Percentiles rank a stretch among this genome's conserved stretches.
These are phyloP conservation scores for Psettodes erumei DNA, from an alignment of 2,113 vertebrate genomes.

Conservation along the genomic window DNA sequence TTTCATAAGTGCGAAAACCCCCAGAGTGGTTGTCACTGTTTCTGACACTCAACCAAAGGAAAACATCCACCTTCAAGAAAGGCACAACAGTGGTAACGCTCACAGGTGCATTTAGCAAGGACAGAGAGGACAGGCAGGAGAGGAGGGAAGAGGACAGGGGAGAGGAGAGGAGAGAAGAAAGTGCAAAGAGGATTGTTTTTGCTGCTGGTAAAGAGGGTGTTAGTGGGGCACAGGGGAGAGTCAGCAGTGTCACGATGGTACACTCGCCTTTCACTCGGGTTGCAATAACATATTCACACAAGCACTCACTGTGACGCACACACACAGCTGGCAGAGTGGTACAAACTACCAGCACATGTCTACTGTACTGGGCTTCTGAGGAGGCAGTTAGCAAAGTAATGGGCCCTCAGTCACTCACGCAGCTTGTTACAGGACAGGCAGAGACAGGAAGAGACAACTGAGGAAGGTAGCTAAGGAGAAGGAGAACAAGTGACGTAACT, in stretches of 20 bases:
- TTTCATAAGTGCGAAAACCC: slow-evolving; percentile 59
- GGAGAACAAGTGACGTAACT: slow-evolving; percentile 4
- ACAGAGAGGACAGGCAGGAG: slow-evolving; percentile 33
- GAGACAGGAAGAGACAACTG: slow-evolving; percentile 46
- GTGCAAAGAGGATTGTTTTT: slow-evolving; percentile 38
- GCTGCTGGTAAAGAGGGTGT: slow-evolving; percentile 46
- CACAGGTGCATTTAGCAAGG: slow-evolving; percentile 62
- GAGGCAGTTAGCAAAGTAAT: slow-evolving; percentile 61
- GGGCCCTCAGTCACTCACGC: slow-evolving; percentile 32
- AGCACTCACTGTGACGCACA: not conserved
- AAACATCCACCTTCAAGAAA: slow-evolving; percentile 61
- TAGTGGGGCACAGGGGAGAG: slow-evolving; percentile 48
- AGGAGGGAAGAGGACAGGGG: not conserved
- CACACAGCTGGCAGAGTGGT: slow-evolving; percentile 15
- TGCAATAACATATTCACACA: slow-evolving; percentile 27
- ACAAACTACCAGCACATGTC: slow-evolving; percentile 46
- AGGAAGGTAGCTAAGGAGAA: slow-evolving; percentile 15
- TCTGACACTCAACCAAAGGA: slow-evolving; percentile 61
- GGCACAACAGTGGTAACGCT: slow-evolving; percentile 45
- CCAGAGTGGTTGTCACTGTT: slow-evolving; percentile 63
- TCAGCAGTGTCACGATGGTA: slow-evolving; percentile 20
- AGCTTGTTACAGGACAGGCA: slow-evolving; percentile 51
- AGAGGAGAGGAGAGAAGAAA: not conserved
- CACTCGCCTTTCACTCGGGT: slow-evolving; percentile 28
- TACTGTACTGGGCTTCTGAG: slow-evolving; percentile 38